These are phyloP conservation scores for Cyphomyrus plagiostoma DNA, from an alignment of 2,113 vertebrate genomes.

Conservation along the genomic window DNA sequence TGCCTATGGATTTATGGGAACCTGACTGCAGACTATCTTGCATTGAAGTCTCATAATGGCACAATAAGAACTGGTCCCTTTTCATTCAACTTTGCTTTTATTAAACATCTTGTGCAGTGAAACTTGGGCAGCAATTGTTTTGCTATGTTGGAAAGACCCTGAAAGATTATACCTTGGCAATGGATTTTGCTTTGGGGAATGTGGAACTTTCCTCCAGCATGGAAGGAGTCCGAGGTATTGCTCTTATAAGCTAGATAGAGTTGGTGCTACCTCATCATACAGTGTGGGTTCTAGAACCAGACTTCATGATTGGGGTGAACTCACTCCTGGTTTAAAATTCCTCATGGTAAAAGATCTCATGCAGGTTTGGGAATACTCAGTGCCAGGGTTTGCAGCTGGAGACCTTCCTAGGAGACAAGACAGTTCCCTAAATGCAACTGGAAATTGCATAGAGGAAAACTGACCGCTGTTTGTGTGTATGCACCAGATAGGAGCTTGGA, in stretches of 20 bases:
- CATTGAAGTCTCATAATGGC: not conserved
- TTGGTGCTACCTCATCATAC: not conserved
- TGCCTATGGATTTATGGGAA: conserved; percentile 35
- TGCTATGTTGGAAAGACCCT: not conserved
- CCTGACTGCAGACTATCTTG: not conserved
- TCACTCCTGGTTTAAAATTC: not conserved
- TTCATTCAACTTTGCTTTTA: not conserved
- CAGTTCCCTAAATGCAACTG: not conserved
- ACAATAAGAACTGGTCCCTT: not conserved
- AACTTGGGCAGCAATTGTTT: not conserved
- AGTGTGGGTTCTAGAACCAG: not conserved
- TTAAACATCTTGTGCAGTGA: not conserved
- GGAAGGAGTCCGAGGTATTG: not conserved
- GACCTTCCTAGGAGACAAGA: not conserved
- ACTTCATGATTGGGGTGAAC: not conserved
- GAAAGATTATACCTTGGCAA: not conserved
- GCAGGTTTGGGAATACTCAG: not conserved
- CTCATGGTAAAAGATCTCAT: not conserved
- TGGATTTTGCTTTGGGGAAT: not conserved
- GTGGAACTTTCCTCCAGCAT: not conserved
- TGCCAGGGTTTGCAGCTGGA: not conserved
- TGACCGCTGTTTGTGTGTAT: not conserved
- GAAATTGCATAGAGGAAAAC: not conserved
- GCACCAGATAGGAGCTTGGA: not conserved
- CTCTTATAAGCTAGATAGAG: not conserved